phyloP scores from a whole-genome alignment of 2,113 vertebrate species.

The Brachionichthys hirsutus region DNA sequence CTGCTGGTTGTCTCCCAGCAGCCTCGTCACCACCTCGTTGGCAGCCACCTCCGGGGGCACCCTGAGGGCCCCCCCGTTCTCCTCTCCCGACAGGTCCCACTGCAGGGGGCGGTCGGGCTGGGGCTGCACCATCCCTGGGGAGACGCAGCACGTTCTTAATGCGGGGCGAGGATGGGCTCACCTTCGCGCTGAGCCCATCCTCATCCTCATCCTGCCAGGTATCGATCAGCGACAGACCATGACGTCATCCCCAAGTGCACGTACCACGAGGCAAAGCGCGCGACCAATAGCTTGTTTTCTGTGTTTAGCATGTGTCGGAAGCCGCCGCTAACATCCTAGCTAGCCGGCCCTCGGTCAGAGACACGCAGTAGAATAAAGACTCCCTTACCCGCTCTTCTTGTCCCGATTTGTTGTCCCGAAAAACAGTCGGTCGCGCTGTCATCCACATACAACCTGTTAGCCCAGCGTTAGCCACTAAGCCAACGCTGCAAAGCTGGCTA shows the following conservation, averaged over 20 bases:
- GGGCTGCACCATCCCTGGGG: conserved; percentile 80
- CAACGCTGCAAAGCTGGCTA: conserved; percentile 6
- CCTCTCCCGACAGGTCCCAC: conserved; percentile 77
- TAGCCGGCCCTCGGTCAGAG: too few relatives aligned
- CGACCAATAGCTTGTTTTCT: neutral
- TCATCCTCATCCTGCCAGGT: neutral
- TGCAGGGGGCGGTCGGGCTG: conserved; percentile 76
- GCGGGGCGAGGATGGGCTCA: too few relatives aligned
- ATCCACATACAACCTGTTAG: neutral
- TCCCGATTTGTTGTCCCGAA: neutral
- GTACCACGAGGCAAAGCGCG: conserved; percentile 15
- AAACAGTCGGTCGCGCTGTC: neutral
- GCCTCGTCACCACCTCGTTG: conserved; percentile 77
- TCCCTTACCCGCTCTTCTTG: conserved; percentile 39
- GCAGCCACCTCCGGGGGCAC: conserved; percentile 78
- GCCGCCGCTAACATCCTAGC: neutral
- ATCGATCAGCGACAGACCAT: conserved; percentile 41
- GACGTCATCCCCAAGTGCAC: conserved; percentile 52
- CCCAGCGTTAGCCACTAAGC: neutral
- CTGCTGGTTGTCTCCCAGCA: conserved; percentile 81
- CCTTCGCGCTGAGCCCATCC: too few relatives aligned
- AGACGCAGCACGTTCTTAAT: neutral
- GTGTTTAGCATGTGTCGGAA: neutral
- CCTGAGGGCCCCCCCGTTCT: conserved; percentile 71
- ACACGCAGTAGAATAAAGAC: neutral